Conservation (phyloP, 2,888 invertebrate genomes). For the Pollenia labialis region DNA sequence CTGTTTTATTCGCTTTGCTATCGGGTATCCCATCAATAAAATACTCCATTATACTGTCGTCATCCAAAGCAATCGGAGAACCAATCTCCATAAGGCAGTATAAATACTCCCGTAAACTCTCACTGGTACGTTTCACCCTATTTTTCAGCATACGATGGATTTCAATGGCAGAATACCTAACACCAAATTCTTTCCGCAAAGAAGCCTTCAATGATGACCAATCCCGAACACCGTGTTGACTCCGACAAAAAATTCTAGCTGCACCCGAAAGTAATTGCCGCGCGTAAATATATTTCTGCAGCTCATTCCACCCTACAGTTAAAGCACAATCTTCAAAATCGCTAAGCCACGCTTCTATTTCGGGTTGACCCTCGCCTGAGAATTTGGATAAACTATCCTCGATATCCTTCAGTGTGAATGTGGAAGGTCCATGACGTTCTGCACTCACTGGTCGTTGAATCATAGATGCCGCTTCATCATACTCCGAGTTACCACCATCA, state of each 20-base stretch:
- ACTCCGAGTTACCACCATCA: too few relatives aligned
- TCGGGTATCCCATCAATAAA: constrained; percentile 65
- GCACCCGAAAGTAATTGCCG: constrained; percentile 60
- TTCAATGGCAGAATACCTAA: constrained; percentile 44
- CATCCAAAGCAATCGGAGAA: not conserved
- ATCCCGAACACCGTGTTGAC: constrained; percentile 32
- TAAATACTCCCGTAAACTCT: constrained; percentile 1
- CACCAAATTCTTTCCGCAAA: constrained; percentile 56
- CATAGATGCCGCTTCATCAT: too few relatives aligned
- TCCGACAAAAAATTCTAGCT: constrained; percentile 63
- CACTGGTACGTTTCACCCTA: too few relatives aligned
- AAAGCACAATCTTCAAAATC: constrained; percentile 52
- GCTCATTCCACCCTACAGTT: constrained; percentile 51
- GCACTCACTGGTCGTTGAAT: too few relatives aligned
- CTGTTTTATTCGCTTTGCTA: constrained; percentile 27
- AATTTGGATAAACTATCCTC: too few relatives aligned
- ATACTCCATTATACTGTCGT: constrained; percentile 46
- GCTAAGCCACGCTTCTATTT: not conserved
- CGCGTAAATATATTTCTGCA: constrained; percentile 64
- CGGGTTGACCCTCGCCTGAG: constrained; percentile 23
- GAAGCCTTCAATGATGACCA: constrained; percentile 43
- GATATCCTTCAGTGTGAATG: too few relatives aligned
- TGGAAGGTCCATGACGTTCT: too few relatives aligned
- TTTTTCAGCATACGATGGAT: constrained; percentile 45
- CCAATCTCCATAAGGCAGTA: not conserved